Percentiles rank a stretch among this genome's conserved stretches.
Evolutionary conservation across 2,797 vertebrate genomes (phyloP).

Genomic region (Danio jaintianensis): DNA sequence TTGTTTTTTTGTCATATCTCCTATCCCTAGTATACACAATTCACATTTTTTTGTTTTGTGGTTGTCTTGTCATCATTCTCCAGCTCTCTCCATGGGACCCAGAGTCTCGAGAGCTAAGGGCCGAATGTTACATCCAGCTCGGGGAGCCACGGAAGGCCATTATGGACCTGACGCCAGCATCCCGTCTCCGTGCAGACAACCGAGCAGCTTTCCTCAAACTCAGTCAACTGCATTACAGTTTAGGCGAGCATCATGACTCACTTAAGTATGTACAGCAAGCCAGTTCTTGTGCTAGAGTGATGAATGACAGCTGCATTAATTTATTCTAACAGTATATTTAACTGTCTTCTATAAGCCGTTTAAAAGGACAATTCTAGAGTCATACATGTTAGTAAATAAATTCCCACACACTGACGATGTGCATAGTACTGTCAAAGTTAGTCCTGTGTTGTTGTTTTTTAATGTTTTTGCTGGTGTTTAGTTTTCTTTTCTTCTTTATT

Average conservation of each 20-base stretch:
- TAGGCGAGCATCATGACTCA: conserved; percentile 83
- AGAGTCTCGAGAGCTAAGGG: conserved; percentile 81
- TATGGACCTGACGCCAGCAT: conserved; percentile 82
- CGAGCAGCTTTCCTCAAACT: conserved; percentile 84
- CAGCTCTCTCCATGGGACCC: conserved; percentile 87
- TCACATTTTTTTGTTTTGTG: too few species aligned
- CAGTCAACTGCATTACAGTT: conserved; percentile 81
- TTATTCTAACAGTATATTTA: not conserved
- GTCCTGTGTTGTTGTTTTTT: not conserved
- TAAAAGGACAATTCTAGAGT: not conserved
- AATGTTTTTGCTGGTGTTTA: not conserved
- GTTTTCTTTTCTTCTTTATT: not conserved
- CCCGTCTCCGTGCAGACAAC: conserved; percentile 84
- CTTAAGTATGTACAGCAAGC: conserved; percentile 72
- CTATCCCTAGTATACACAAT: too few species aligned
- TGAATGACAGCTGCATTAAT: not conserved
- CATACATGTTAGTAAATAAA: not conserved
- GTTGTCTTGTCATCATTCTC: conserved; percentile 29
- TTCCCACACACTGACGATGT: not conserved
- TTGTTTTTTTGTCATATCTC: too few species aligned
- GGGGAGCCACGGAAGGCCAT: conserved; percentile 84
- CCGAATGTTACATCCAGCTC: conserved; percentile 81
- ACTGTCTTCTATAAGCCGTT: not conserved
- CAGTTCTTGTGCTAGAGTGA: not conserved
- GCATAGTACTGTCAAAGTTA: not conserved